Percentiles rank a stretch among this genome's conserved stretches.
Evolutionary conservation across 2,888 invertebrate genomes (phyloP).

Genomic region (Congeria kusceri): DNA sequence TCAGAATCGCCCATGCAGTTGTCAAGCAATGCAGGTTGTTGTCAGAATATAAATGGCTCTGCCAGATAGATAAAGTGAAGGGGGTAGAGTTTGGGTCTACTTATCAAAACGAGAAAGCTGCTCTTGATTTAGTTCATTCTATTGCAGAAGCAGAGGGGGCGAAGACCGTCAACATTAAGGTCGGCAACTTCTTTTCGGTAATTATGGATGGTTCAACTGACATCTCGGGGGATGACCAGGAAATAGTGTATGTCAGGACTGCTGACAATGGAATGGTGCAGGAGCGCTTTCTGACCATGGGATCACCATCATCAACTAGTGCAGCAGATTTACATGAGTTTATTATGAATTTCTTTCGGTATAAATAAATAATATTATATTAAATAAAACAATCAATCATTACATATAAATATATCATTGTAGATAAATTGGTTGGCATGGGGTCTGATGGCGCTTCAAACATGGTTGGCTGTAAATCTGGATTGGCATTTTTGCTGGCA

Average conservation of each 20-base stretch:
- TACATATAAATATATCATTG: no score
- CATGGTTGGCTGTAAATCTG: conserved; percentile 40
- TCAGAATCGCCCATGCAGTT: no score
- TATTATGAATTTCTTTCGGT: no score
- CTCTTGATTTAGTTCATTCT: conserved; percentile 26
- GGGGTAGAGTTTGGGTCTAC: conserved; percentile 41
- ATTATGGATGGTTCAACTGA: conserved; percentile 60
- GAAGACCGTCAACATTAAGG: conserved; percentile 20
- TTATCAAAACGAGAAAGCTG: conserved; percentile 44
- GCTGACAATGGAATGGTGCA: conserved; percentile 12
- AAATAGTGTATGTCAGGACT: conserved; percentile 37
- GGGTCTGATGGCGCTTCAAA: conserved; percentile 60
- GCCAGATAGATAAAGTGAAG: conserved; percentile 36
- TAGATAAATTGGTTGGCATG: conserved; percentile 41
- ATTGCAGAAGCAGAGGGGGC: conserved; percentile 33
- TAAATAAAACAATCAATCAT: no score
- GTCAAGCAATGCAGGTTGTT: no score
- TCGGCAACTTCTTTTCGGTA: conserved; percentile 31
- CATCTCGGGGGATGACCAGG: conserved; percentile 53
- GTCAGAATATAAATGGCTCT: conserved; percentile 46
- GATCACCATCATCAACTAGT: no score
- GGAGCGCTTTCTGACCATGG: conserved; percentile 43
- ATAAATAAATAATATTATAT: no score
- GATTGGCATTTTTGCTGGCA: conserved; percentile 25
- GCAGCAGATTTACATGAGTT: no score